A percentile compares a stretch with the other conserved stretches of the same genome.
Evolutionary conservation across 2,888 invertebrate species (phyloP).

Genomic region (Amblyjoppa proteus): DNA sequence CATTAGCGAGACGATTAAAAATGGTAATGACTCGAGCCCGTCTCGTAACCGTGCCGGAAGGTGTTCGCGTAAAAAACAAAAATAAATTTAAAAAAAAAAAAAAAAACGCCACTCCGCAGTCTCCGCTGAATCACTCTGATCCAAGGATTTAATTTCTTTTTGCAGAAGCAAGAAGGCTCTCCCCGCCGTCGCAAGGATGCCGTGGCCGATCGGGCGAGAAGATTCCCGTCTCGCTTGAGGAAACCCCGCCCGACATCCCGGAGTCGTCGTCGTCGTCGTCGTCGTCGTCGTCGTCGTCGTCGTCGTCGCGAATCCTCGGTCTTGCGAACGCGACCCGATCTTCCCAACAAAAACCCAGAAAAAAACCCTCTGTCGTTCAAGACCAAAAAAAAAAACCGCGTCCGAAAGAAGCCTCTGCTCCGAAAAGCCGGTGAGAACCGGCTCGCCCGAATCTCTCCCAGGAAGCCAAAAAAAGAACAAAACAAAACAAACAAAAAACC

Average conservation of each 20-base stretch:
- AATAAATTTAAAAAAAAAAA: not conserved
- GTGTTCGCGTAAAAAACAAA: not conserved
- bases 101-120: not conserved
- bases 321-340: not conserved
- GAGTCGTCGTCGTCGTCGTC: slow-evolving; percentile 11
- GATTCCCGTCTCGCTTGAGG: slow-evolving; percentile 71
- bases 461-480: not conserved
- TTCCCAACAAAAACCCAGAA: not conserved
- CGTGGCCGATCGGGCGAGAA: slow-evolving; percentile 74
- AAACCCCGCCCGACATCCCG: slow-evolving; percentile 37
- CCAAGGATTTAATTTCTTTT: slow-evolving; percentile 50
- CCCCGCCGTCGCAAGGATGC: slow-evolving; percentile 73
- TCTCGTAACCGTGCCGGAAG: not conserved
- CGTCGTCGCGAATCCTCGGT: not conserved
- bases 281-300: not conserved
- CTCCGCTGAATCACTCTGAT: not conserved
- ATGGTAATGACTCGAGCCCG: not conserved
- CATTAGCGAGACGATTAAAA: slow-evolving; percentile 7
- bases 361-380: not conserved
- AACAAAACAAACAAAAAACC: not conserved
- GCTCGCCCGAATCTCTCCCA: not conserved
- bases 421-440: not conserved
- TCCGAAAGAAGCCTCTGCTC: not conserved
- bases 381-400: not conserved
- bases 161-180: slow-evolving; percentile 62